Evolutionary conservation across 1,140 invertebrate genomes (phyloP).

Genomic region (Odontomachus brunneus): DNA sequence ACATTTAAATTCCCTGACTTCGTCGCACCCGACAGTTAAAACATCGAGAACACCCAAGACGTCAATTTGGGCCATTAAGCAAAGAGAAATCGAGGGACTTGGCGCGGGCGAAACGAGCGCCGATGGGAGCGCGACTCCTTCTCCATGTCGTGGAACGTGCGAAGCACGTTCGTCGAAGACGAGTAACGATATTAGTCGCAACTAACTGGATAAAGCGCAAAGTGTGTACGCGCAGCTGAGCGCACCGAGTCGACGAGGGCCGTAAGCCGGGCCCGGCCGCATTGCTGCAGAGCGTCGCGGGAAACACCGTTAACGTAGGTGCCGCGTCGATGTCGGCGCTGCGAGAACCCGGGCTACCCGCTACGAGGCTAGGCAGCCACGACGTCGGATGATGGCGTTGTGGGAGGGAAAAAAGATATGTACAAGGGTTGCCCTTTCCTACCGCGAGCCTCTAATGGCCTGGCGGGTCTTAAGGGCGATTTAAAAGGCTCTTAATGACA

Average conservation of each 20-base stretch:
- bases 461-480: constrained; percentile 79
- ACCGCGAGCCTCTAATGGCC: constrained; percentile 79
- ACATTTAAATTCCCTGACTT: not conserved
- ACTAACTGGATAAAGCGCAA: constrained; percentile 77
- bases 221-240: constrained; percentile 68
- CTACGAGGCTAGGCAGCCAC: constrained; percentile 13
- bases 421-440: constrained; percentile 78
- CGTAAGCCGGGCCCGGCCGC: constrained; percentile 62
- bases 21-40: not conserved
- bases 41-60: not conserved
- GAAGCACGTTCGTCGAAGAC: constrained; percentile 63
- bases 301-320: constrained; percentile 72
- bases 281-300: constrained; percentile 59
- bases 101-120: constrained; percentile 38
- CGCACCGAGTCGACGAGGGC: constrained; percentile 46
- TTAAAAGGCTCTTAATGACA: constrained; percentile 84
- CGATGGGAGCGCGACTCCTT: constrained; percentile 39
- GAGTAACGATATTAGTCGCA: constrained; percentile 73
- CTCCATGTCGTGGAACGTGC: constrained; percentile 46
- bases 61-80: constrained; percentile 24
- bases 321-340: constrained; percentile 47
- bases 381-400: constrained; percentile 39
- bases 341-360: too few species aligned
- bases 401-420: constrained; percentile 74
- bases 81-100: constrained; percentile 23